phyloP scores from a whole-genome alignment of 2,113 vertebrate genomes.

The Acanthochromis polyacanthus region DNA sequence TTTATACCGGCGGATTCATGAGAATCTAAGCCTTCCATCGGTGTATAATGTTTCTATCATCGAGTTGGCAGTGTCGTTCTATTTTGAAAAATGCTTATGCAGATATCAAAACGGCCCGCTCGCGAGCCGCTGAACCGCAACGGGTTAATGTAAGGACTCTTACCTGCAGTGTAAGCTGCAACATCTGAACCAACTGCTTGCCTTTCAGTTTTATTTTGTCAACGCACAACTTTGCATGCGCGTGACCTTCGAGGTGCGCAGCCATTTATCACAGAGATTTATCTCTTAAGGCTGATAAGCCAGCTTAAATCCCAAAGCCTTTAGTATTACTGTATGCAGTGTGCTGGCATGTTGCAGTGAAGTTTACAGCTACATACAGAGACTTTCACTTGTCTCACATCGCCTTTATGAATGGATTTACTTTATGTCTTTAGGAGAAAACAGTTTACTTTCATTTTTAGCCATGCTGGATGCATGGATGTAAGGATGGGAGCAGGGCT shows the following conservation, averaged over 20 bases:
- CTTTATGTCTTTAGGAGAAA: too few species aligned
- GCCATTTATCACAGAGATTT: conserved; percentile 27
- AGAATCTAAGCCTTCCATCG: too few species aligned
- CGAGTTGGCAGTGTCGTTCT: too few species aligned
- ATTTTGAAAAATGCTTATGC: too few species aligned
- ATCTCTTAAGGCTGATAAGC: conserved; percentile 13
- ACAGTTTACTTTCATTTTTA: neutral
- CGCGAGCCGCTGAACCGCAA: too few species aligned
- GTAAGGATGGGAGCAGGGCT: neutral
- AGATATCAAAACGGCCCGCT: too few species aligned
- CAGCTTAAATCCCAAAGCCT: neutral
- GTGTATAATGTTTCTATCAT: too few species aligned
- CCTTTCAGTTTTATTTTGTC: conserved; percentile 31
- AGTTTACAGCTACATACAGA: too few species aligned
- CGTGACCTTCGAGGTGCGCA: conserved; percentile 16
- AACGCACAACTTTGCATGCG: conserved; percentile 7
- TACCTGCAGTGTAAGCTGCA: conserved; percentile 2
- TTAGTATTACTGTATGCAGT: neutral
- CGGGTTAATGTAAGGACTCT: neutral
- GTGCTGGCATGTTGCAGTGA: neutral
- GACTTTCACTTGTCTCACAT: neutral
- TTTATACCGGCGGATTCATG: too few species aligned
- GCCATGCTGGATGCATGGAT: neutral
- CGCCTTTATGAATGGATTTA: neutral
- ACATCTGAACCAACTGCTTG: neutral